Evolutionary conservation across 1,140 invertebrate species (phyloP).

Genomic region (Pseudachorutes palmiensis): DNA sequence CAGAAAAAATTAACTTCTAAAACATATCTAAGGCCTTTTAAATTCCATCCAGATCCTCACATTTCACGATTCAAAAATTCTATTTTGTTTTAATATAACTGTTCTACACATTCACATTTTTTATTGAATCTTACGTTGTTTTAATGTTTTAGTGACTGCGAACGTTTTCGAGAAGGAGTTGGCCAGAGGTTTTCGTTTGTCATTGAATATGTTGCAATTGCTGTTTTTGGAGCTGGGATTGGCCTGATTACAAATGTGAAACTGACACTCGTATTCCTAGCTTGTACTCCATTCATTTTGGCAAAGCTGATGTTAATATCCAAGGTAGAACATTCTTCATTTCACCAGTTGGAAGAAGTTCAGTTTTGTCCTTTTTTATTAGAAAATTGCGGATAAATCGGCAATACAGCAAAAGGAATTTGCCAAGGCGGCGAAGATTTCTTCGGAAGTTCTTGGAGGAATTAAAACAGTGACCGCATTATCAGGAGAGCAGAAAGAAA

Average conservation of each 20-base stretch:
- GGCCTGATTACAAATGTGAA: slow-evolving; percentile 71
- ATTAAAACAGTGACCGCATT: slow-evolving; percentile 73
- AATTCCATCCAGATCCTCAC: too few relatives aligned
- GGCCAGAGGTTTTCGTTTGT: slow-evolving; percentile 77
- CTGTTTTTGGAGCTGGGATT: slow-evolving; percentile 58
- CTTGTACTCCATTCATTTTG: slow-evolving; percentile 60
- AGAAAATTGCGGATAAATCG: slow-evolving; percentile 59
- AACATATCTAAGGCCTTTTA: not conserved
- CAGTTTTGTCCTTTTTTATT: not conserved
- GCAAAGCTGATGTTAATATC: slow-evolving; percentile 37
- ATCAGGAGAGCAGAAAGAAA: slow-evolving; percentile 65
- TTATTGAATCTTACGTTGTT: not conserved
- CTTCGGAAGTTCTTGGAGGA: slow-evolving; percentile 66
- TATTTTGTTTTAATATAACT: not conserved
- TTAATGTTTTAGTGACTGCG: slow-evolving; percentile 63
- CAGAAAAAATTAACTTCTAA: not conserved
- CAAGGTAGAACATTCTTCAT: not conserved
- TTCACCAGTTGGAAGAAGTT: not conserved
- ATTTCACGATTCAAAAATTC: not conserved
- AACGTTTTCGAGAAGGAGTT: slow-evolving; percentile 80
- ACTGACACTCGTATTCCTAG: slow-evolving; percentile 66
- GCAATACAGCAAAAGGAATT: slow-evolving; percentile 66
- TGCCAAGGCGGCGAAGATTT: slow-evolving; percentile 63
- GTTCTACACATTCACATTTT: not conserved
- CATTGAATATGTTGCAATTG: slow-evolving; percentile 58